Base-by-base conservation (phyloP, 1,140 invertebrate genomes). In the Pseudoatta argentina region DNA sequence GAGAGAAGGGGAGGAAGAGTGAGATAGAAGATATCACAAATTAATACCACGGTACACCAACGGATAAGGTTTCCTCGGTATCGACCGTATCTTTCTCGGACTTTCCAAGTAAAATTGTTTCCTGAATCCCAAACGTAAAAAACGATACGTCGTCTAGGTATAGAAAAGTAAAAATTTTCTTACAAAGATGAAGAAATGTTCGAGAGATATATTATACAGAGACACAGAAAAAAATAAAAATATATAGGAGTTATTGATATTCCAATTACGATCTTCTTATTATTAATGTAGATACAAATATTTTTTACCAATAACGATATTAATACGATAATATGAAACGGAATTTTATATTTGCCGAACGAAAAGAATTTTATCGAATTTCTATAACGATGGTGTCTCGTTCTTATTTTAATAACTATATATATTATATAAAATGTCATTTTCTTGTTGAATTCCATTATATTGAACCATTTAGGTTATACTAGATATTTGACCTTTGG, bases 31-130 rank as follows among this genome's bases (percentile, higher is more conserved):
- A 73, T 73, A 18, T 55, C 12, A 59, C 34, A 73, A 82, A 82
- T 82, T 82, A 82, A 82, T 82, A 82, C 48, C 14, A 55, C 18
- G 16, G 0, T 59, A 82, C 16, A 59, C 34, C 24, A 7, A 2
- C 34, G 51, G 34, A 72, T 73, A 61, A 73, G 57, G 6, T 73
- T 82, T 72, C 24, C 34, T n/a, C 61, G 16, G 27, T 57, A 82
- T 6, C 6, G 34, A 72, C 16, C 48, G 53, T 53, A 73, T 18
- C 67, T 82, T 48, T 59, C 55, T 59, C 24, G 18, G 66, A 59
- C 24, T 82, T 72, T 59, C 21, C 14, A 34, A 18, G 73, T 72
- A 82, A 82, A 44, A 82, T 82, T 53, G 24, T 72, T 72, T 59
- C 0, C 16, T 30, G 51, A 27, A 67, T 69, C 30, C 14, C n/a